Evolutionary conservation across 2,888 invertebrate species (phyloP).

Genomic region (Sphecodes monilicornis): DNA sequence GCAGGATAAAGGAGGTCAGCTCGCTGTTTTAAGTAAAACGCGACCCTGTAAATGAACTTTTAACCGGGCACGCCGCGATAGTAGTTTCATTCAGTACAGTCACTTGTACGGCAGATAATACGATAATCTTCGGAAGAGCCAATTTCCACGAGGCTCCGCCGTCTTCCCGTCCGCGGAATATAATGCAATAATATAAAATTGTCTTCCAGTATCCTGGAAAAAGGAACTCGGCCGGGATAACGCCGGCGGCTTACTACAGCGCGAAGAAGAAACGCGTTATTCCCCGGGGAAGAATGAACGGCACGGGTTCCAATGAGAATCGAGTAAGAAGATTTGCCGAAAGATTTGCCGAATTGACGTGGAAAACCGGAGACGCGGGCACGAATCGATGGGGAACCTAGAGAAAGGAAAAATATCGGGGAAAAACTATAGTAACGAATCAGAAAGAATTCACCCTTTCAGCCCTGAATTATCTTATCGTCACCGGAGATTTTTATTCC

Average conservation of each 20-base stretch:
- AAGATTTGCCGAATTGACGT: conserved; percentile 55
- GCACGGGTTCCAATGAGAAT: conserved; percentile 64
- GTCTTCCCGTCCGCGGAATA: conserved; percentile 43
- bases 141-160: conserved; percentile 55
- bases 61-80: conserved; percentile 6
- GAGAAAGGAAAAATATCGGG: neutral
- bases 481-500: neutral
- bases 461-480: neutral
- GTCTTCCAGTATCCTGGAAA: conserved; percentile 59
- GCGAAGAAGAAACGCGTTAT: conserved; percentile 64
- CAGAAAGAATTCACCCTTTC: neutral
- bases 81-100: conserved; percentile 19
- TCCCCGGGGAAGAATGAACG: conserved; percentile 63
- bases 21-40: neutral
- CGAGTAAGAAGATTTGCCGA: conserved; percentile 67
- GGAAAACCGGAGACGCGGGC: neutral
- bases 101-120: conserved; percentile 61
- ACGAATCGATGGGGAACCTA: conserved; percentile 11
- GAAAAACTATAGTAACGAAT: neutral
- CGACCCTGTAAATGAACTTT: conserved; percentile 26
- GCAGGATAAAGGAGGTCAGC: neutral
- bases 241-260: conserved; percentile 62
- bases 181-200: conserved; percentile 71
- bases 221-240: conserved; percentile 63
- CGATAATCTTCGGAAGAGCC: conserved; percentile 65